Evolutionary conservation across 1,140 invertebrate genomes (phyloP).

Genomic region (Procambarus virginalis): DNA sequence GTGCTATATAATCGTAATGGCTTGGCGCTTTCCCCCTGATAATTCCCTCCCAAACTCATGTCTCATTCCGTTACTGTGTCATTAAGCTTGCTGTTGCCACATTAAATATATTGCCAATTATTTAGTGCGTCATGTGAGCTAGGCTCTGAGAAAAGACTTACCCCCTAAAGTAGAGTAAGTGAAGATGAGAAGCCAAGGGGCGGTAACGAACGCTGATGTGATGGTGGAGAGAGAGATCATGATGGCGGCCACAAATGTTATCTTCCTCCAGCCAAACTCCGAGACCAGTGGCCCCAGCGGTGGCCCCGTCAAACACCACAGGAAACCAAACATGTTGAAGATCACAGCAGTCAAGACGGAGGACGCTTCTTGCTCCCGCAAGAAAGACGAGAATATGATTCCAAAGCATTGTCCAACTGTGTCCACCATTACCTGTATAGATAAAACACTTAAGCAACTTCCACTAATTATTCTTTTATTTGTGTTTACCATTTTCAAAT

Average conservation of each 20-base stretch:
- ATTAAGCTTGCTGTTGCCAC: no score
- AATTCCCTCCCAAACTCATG: no score
- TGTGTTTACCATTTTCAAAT: no score
- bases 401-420: constrained; percentile 35
- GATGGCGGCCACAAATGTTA: constrained; percentile 6
- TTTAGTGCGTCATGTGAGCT: no score
- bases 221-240: constrained; percentile 23
- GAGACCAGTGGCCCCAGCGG: neutral
- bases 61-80: no score
- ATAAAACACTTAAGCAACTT: no score
- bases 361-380: neutral
- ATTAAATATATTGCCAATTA: no score
- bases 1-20: no score
- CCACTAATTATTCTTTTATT: no score
- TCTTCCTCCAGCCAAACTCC: constrained; percentile 34
- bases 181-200: constrained; percentile 35
- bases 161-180: constrained; percentile 29
- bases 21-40: no score
- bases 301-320: constrained; percentile 32
- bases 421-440: constrained; percentile 22
- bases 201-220: constrained; percentile 24
- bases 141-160: neutral
- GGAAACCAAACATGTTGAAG: constrained; percentile 42
- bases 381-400: constrained; percentile 41
- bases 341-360: constrained; percentile 31